Conservation (phyloP, 2,797 vertebrate species). For the Halcyon chelicuti region DNA sequence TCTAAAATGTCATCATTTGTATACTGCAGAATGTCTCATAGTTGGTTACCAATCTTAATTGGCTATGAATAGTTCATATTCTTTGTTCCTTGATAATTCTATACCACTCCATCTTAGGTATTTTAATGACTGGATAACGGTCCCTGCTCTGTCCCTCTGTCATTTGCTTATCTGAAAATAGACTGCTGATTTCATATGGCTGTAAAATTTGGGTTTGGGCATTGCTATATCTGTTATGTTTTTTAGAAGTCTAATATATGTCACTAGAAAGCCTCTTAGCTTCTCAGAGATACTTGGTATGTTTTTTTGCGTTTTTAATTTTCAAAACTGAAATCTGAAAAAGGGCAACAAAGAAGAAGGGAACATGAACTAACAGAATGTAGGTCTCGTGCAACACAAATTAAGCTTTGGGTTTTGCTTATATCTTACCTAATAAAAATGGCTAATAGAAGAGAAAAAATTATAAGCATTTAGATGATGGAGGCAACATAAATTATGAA, state of each 20-base stretch:
- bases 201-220: slow-evolving; percentile 5
- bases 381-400: background rate
- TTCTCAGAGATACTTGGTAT: background rate
- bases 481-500: background rate
- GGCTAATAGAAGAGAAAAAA: background rate
- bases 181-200: background rate
- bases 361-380: background rate
- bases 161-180: background rate
- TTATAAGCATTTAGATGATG: background rate
- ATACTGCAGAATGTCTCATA: background rate
- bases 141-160: background rate
- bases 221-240: background rate
- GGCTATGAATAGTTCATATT: background rate
- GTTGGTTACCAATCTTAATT: background rate
- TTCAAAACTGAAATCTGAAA: background rate
- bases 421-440: background rate
- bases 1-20: background rate
- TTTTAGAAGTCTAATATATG: background rate
- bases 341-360: background rate
- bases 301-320: background rate
- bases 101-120: background rate
- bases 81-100: background rate
- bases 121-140: background rate
- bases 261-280: background rate
- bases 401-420: background rate